phyloP scores from a whole-genome alignment of 2,888 invertebrate genomes.

The Drosophila koepferae region DNA sequence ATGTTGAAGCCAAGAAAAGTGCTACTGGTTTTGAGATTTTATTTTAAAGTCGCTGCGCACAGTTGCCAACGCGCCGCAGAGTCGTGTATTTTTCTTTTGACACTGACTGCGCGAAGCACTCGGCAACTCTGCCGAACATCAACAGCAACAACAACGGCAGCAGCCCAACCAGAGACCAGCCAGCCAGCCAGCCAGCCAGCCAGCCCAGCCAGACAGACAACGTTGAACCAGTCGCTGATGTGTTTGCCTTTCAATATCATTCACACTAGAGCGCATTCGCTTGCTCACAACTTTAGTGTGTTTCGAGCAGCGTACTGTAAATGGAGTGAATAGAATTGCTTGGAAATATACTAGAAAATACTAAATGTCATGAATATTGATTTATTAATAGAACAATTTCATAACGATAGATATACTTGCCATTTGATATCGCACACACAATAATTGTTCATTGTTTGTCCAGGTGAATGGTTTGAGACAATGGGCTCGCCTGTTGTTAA shows the following conservation, averaged over 20 bases:
- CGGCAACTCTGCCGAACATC: constrained; percentile 63
- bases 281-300: constrained; percentile 10
- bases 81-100: constrained; percentile 54
- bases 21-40: constrained; percentile 82
- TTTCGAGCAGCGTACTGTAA: background rate
- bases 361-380: background rate
- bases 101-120: constrained; percentile 53
- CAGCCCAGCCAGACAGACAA: constrained; percentile 48
- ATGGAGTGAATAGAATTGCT: background rate
- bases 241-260: constrained; percentile 73
- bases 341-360: background rate
- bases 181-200: constrained; percentile 4
- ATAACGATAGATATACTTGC: background rate
- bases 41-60: constrained; percentile 55
- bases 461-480: constrained; percentile 34
- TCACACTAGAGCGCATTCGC: constrained; percentile 39
- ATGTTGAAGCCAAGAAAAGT: constrained; percentile 74
- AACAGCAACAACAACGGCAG: constrained; percentile 31
- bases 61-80: constrained; percentile 67
- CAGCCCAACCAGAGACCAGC: constrained; percentile 25
- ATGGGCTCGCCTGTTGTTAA: constrained; percentile 48
- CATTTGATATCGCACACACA: background rate
- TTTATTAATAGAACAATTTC: constrained; percentile 1
- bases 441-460: constrained; percentile 3
- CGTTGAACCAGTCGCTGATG: constrained; percentile 66